These are phyloP conservation scores for Sthenelais limicola DNA, from an alignment of 2,888 invertebrate species.

Conservation along the genomic window DNA sequence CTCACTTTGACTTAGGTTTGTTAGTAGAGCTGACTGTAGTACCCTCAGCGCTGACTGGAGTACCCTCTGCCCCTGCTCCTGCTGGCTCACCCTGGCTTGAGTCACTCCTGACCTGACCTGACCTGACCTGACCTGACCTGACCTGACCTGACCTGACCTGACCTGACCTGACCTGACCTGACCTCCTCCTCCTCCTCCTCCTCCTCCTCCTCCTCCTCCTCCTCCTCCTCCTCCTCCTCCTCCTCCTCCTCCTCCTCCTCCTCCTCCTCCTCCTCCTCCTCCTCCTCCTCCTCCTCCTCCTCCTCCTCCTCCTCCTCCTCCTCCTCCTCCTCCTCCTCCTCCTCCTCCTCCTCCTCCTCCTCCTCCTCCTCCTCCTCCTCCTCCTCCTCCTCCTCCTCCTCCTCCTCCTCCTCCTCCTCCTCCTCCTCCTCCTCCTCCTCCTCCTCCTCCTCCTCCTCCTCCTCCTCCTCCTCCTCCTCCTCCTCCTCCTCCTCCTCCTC, in stretches of 20 bases:
- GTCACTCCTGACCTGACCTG: no score
- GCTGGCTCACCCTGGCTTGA: no score
- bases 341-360: conserved; percentile 19
- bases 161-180: neutral
- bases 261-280: conserved; percentile 16
- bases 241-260: conserved; percentile 16
- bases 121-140: no score
- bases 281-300: conserved; percentile 19
- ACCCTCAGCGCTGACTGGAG: no score
- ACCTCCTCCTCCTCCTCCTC: conserved; percentile 11
- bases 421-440: conserved; percentile 16
- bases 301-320: conserved; percentile 16
- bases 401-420: conserved; percentile 19
- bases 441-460: conserved; percentile 16
- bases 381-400: conserved; percentile 16
- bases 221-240: conserved; percentile 19
- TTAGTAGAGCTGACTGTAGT: no score
- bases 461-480: conserved; percentile 19
- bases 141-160: no score
- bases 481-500: conserved; percentile 16
- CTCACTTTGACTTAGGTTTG: no score
- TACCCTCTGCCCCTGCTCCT: no score
- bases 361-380: conserved; percentile 16
- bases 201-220: conserved; percentile 16
- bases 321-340: conserved; percentile 16